Base-by-base conservation (phyloP, 2,113 vertebrate genomes). In the Rousettus leschenaultii region DNA sequence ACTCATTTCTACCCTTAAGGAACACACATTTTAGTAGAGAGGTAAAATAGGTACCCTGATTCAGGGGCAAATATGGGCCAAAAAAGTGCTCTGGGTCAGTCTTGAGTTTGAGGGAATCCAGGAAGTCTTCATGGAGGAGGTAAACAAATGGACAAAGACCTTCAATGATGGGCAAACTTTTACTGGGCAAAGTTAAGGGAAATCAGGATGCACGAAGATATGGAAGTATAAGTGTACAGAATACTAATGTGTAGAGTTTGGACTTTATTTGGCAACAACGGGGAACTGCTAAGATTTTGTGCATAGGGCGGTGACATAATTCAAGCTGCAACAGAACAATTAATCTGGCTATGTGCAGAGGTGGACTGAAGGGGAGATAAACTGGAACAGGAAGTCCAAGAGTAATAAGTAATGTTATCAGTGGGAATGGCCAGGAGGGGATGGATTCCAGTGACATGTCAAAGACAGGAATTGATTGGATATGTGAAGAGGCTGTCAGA, bases 141-240 rank as follows among this genome's bases (percentile, higher is more conserved):
- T 30, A 12, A 15, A n/a, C n/a, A 21, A 13, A 33, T 45, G 61
- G 40, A 14, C 19, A 71, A 61, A 43, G 21, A 35, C 22, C 22
- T 35, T 19, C 0, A 12, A 45, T 7, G 11, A 6, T 15, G 28
- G n/a, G 15, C 22, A 48, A 4, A 38, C 21, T 28, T 66, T 59
- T 18, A 22, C 35, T 26, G 43, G n/a, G 33, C 48, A 24, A 30
- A 55, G 15, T 18, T n/a, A 43, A 28, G 68, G 12, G 16, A 91
- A 71, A 28, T 33, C 10, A 19, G 28, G 24, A 51, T 3, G 3
- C 53, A 40, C 3, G 28, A 21, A 40, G 33, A 48, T 16, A 6
- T 2, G 6, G 24, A 33, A 7, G 5, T 4, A 1, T 26, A 4
- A 7, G 2, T 11, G 8, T 35, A 35, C 14, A 26, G 30, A 57